Evolutionary conservation across 2,888 invertebrate genomes (phyloP), one percentile per base, ranked within the genome.

Genomic region (Acanthosoma haemorrhoidale): DNA sequence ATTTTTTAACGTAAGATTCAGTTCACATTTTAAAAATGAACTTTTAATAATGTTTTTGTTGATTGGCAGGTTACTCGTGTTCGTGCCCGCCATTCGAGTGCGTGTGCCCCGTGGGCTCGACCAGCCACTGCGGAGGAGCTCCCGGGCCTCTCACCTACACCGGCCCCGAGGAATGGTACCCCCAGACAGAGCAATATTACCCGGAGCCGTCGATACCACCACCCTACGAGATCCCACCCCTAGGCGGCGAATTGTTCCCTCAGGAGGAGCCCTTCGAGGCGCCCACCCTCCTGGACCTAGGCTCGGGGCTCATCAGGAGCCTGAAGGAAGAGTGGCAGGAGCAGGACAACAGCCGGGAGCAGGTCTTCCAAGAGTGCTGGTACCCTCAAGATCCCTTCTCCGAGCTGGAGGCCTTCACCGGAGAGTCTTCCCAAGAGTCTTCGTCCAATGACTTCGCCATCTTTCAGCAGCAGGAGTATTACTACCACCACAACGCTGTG

Each of bases 201-300:
- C 67, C 67, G 3, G 67, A 67, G 41, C 67, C 67, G n/a, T 18
- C 36, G 34, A 67, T 67, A 1, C 67, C 67, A 9, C 67, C 67
- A 8, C 67, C 67, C 34, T 67, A 67, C n/a, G 67, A 67, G 57
- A 57, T 67, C 13, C 67, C 67, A 8, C 67, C 67, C 6, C 18
- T 67, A 11, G 67, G 43, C 1, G 67, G 67, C 4, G 67, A 67
- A 3, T 34, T 67, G 8, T 67, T 67, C 15, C 32, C 29, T 3
- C 32, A 15, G 13, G 67, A 67, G 57, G 60, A 60, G 8, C 31
- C 15, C n/a, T 60, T 60, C 16, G 67, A 67, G 4, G 88, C 89
- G 0, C 86, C 88, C 0, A 88, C 88, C 0, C 82, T 90, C 69
- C 83, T 89, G 4, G 90, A 90, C 75, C 81, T 90, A 4, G 89